Percentiles rank a stretch among this genome's conserved stretches.
phyloP scores from a whole-genome alignment of 2,888 invertebrate genomes.

The Ptychoptera albimana region DNA sequence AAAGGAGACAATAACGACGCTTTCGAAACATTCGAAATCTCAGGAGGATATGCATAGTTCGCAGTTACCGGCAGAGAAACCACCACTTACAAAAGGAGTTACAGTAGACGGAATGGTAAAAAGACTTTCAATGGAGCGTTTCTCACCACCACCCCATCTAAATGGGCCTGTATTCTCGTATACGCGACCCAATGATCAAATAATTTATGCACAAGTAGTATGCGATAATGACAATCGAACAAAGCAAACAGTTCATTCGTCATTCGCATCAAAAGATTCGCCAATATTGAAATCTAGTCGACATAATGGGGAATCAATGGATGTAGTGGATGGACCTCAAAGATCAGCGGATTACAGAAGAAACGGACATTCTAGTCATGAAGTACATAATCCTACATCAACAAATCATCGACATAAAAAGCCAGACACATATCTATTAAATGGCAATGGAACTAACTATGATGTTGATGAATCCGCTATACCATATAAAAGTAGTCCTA shows the following conservation, averaged over 20 bases:
- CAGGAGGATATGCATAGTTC: conserved; percentile 53
- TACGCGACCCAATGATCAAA: conserved; percentile 42
- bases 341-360: no score
- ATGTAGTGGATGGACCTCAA: background rate
- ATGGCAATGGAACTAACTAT: no score
- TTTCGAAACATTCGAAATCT: conserved; percentile 28
- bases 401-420: no score
- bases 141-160: conserved; percentile 50
- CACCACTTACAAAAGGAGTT: conserved; percentile 50
- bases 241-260: conserved; percentile 37
- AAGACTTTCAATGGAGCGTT: conserved; percentile 53
- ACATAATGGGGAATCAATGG: background rate
- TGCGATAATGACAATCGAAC: conserved; percentile 26
- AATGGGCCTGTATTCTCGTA: conserved; percentile 72
- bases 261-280: background rate
- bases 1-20: conserved; percentile 19
- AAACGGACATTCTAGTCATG: no score
- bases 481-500: no score
- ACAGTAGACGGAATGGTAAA: conserved; percentile 65
- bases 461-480: no score
- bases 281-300: background rate
- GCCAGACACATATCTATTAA: no score
- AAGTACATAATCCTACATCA: no score
- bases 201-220: conserved; percentile 65
- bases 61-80: conserved; percentile 50